Base-by-base conservation (phyloP, 2,888 invertebrate genomes). In the Eristalis tenax region DNA sequence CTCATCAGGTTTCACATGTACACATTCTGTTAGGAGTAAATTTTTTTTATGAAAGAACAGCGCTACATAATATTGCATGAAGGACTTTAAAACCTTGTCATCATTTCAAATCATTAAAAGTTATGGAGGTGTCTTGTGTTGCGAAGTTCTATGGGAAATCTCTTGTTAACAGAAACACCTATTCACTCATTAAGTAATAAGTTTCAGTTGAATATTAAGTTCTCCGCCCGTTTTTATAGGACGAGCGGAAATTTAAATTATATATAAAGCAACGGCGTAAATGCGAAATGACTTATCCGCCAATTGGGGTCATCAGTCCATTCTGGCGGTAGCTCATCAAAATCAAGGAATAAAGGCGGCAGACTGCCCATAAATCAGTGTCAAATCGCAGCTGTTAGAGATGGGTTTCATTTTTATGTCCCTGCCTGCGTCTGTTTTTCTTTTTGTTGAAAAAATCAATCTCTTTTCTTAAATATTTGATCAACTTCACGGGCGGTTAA, bases 391-490 rank as follows among this genome's bases (percentile, higher is more conserved):
- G 50, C 18, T 10, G 50, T 18, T 18, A 18, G 6, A 50, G 8
- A 50, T 18, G 50, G 1, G 8, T 50, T 50, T 50, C 18, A 50
- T 50, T 50, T 56, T 38, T 8, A 59, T 65, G 43, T 18, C 1
- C 18, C 50, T 59, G 26, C 0, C 4, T 15, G 26, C 4, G 59
- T 1, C 26, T 26, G 3, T 59, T 59, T 59, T 28, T 26, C 15
- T 10, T 15, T 26, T 28, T 59, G 26, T 59, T 28, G 13, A 32
- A 4, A 70, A 65, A 70, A 64, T 71, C 57, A 38, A 78, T 78
- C 23, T 5, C 50, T 69, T 70, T 64, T 28, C 56, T 63, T 63
- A 43, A 40, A 61, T 68, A 76, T 57, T 32, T 22, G 15, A 15
- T n/a, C 5, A 11, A 1, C 26, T 59, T 13, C 26, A 59, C 0